phyloP scores from a whole-genome alignment of 2,797 vertebrate genomes.

The Loriculus beryllinus region DNA sequence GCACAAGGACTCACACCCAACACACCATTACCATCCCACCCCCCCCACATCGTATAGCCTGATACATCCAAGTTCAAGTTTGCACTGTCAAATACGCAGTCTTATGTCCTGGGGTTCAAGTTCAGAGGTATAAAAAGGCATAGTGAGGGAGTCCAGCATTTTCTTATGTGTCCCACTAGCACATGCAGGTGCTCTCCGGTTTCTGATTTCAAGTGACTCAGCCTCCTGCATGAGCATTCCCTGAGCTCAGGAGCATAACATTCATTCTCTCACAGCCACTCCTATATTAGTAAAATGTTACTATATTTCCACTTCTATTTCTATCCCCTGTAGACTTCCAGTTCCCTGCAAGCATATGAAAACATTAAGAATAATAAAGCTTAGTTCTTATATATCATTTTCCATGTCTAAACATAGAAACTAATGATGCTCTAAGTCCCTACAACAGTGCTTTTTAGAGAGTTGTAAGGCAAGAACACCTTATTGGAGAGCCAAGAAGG shows the following conservation, averaged over 20 bases:
- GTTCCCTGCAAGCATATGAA: slow-evolving; percentile 51
- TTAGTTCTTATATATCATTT: slow-evolving; percentile 55
- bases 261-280: not conserved
- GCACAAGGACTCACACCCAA: rapidly evolving
- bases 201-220: not conserved
- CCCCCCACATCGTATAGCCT: rapidly evolving
- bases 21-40: rapidly evolving
- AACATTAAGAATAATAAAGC: slow-evolving; percentile 59
- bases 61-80: not conserved
- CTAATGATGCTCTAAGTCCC: slow-evolving; percentile 58
- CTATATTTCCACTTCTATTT: slow-evolving; percentile 49
- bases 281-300: slow-evolving; percentile 31
- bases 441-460: slow-evolving; percentile 47
- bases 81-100: not conserved
- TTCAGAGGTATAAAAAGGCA: not conserved
- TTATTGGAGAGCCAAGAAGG: slow-evolving; percentile 59
- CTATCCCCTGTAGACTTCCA: slow-evolving; percentile 15
- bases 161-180: not conserved
- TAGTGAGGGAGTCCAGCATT: not conserved
- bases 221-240: not conserved
- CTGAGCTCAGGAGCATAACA: not conserved
- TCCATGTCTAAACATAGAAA: slow-evolving; percentile 61
- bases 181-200: not conserved
- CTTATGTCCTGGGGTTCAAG: not conserved
- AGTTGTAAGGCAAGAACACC: slow-evolving; percentile 58